Base-by-base conservation (phyloP, 2,797 vertebrate genomes). In the Cuculus canorus region DNA sequence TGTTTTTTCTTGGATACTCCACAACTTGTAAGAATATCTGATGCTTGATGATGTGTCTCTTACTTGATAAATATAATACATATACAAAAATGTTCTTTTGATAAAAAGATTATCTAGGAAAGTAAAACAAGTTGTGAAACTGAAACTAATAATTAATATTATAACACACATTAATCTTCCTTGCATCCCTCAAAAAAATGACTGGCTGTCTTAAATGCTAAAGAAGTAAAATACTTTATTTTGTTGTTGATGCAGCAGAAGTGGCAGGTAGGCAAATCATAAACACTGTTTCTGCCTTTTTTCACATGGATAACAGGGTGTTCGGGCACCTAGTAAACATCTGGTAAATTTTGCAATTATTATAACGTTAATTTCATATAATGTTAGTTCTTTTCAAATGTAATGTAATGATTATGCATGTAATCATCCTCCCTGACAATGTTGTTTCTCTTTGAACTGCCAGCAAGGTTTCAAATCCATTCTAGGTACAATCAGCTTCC, bases 291-390 rank as follows among this genome's bases (percentile, higher is more conserved):
- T 54, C 50, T 43, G 32, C 22, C 22, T 33, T 56, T 57, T 78
- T 73, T 52, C 33, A 24, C 0, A 0, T 7, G 22, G 50, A 27
- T 47, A 76, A 59, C 2, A 9, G 14, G 32, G 2, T 16, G 19
- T 69, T 70, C 70, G 47, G 32, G 22, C 17, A 69, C 27, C 52
- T 82, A 52, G 28, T n/a, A 52, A 77, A 39, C 6, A 75, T 61
- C 23, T 75, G 37, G 33, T 33, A 75, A 66, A 71, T 61, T 70
- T 3, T 71, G 43, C 15, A 57, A 53, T 66, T 54, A 59, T 56
- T 16, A 7, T n/a, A 50, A 68, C 3, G 25, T 70, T 65, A 11
- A 30, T 64, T 60, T 52, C 25, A 24, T 61, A 73, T 12, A 35
- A 24, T 2, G 10, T 56, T 27, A 39, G 39, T 47, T 77, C 13